Percentiles rank a stretch among this genome's conserved stretches.
Evolutionary conservation across 30 jellyfish, hydroid and myxozoan genomes (phyloP).

Genomic region (Cassiopea xamachana): DNA sequence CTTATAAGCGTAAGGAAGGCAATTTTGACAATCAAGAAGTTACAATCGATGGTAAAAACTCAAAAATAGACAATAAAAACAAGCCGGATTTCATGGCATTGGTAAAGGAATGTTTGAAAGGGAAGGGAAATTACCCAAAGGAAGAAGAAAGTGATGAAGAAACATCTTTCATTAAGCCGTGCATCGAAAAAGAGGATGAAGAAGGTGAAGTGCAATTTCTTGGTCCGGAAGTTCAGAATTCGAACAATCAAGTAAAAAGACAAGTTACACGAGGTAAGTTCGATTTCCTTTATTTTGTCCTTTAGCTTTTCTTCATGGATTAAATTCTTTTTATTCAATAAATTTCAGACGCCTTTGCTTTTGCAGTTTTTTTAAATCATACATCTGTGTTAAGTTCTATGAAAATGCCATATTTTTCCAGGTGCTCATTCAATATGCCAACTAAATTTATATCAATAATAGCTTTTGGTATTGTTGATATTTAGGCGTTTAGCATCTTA

Average conservation of each 20-base stretch:
- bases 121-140: neutral
- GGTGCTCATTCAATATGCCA: too few relatives aligned
- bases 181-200: neutral
- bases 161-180: neutral
- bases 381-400: too few relatives aligned
- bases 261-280: neutral
- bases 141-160: constrained; percentile 24
- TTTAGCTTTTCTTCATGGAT: neutral
- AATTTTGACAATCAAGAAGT: neutral
- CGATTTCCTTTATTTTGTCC: neutral
- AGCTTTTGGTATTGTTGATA: too few relatives aligned
- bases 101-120: constrained; percentile 11
- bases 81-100: constrained; percentile 20
- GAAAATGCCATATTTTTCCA: too few relatives aligned
- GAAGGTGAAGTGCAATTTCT: neutral
- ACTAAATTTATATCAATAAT: too few relatives aligned
- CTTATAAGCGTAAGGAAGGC: neutral
- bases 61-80: neutral
- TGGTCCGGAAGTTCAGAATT: neutral
- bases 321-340: too few relatives aligned
- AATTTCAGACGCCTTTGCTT: too few relatives aligned
- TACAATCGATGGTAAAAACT: neutral
- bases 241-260: neutral
- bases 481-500: too few relatives aligned
- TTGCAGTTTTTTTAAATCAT: too few relatives aligned